These are phyloP conservation scores for Amphimallon solstitiale DNA, from an alignment of 2,888 invertebrate species.

Conservation along the genomic window DNA sequence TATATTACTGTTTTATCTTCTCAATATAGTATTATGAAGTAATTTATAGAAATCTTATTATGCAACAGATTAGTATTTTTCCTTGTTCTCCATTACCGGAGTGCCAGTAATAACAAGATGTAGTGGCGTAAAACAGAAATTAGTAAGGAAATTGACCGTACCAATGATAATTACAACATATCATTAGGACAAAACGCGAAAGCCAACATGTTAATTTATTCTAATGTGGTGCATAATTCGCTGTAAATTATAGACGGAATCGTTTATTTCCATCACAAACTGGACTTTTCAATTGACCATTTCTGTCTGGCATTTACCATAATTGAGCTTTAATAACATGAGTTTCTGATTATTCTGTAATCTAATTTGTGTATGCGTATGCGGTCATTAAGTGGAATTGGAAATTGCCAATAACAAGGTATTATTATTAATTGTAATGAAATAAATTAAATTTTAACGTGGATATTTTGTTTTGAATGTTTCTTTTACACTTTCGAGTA, in stretches of 20 bases:
- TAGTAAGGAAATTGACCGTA: not conserved
- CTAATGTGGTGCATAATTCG: slow-evolving; percentile 4
- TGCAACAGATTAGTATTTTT: no score
- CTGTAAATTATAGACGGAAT: not conserved
- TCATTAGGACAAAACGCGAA: slow-evolving; percentile 6
- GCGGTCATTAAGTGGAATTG: no score
- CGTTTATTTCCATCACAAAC: not conserved
- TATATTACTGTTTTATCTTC: no score
- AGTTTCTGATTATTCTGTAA: no score
- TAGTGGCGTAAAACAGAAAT: slow-evolving; percentile 5
- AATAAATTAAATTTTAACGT: no score
- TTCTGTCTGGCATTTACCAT: not conserved
- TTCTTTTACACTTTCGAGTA: no score
- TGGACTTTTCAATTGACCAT: not conserved
- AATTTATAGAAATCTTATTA: no score
- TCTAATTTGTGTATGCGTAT: no score
- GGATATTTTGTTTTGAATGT: no score
- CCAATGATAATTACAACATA: slow-evolving; percentile 10
- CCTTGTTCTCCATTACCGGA: not conserved
- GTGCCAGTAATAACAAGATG: not conserved
- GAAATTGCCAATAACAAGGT: no score
- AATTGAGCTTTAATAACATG: not conserved
- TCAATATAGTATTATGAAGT: no score
- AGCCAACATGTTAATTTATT: slow-evolving; percentile 10
- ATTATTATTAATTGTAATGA: no score